Evolutionary conservation across 2,113 vertebrate genomes (phyloP).

Genomic region (Anguilla rostrata): DNA sequence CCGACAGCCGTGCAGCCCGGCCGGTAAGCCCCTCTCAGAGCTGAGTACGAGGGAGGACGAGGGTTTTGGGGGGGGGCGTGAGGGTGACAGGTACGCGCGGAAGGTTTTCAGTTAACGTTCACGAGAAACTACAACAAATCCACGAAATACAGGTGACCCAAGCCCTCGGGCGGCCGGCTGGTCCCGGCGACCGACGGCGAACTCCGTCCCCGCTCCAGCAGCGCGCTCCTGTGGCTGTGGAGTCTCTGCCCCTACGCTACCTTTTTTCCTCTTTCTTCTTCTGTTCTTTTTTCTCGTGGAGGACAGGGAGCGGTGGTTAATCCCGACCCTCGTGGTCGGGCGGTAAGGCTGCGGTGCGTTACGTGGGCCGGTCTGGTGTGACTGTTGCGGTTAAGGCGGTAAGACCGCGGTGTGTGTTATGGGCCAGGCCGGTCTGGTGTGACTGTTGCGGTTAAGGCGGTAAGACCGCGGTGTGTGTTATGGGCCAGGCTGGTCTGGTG

Average conservation of each 20-base stretch:
- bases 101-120: neutral
- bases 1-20: neutral
- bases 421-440: too few species aligned
- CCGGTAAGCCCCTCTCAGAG: too few species aligned
- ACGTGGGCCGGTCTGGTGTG: too few species aligned
- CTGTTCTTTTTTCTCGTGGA: neutral
- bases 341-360: neutral
- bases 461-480: too few species aligned
- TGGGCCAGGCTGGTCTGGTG: too few species aligned
- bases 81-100: neutral
- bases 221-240: neutral
- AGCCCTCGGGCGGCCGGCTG: neutral
- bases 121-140: neutral
- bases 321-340: neutral
- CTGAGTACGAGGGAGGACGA: too few species aligned
- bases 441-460: too few species aligned
- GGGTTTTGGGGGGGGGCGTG: neutral
- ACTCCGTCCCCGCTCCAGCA: constrained; percentile 10
- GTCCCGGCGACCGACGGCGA: neutral
- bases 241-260: neutral
- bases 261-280: neutral
- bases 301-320: neutral
- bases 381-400: too few species aligned
- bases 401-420: too few species aligned
- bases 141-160: neutral